phyloP scores from a whole-genome alignment of 2,888 invertebrate species.

The Acanthosoma haemorrhoidale region DNA sequence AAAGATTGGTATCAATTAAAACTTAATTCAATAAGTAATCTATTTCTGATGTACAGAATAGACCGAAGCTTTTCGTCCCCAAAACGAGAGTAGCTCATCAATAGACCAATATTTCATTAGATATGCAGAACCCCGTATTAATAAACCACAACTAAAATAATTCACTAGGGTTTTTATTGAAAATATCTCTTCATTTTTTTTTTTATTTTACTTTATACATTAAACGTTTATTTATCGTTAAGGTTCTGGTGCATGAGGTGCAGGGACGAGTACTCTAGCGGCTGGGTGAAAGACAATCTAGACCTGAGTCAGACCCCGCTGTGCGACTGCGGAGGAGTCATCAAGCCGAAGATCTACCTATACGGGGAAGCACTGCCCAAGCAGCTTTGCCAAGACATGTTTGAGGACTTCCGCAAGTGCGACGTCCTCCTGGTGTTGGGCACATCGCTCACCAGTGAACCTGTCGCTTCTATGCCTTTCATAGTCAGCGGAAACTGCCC shows the following conservation, averaged over 20 bases:
- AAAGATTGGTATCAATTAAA: no score
- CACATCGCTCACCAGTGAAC: conserved; percentile 88
- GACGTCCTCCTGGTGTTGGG: conserved; percentile 92
- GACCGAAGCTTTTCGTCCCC: no score
- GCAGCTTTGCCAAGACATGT: conserved; percentile 64
- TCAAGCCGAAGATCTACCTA: conserved; percentile 94
- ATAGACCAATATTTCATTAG: no score
- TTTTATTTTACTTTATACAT: no score
- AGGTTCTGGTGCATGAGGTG: conserved; percentile 82
- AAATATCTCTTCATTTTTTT: no score
- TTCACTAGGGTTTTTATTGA: no score
- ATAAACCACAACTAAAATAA: no score
- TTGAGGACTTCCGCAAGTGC: conserved; percentile 74
- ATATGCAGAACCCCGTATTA: no score
- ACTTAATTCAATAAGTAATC: no score
- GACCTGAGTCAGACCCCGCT: conserved; percentile 68
- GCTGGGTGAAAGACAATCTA: conserved; percentile 81
- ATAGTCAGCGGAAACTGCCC: conserved; percentile 68
- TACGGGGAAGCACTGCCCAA: conserved; percentile 87
- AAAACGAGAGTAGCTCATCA: no score
- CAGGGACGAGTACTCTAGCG: conserved; percentile 61
- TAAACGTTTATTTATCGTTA: no score
- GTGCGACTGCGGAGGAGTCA: conserved; percentile 72
- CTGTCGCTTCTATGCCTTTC: conserved; percentile 73
- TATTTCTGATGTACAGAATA: no score